A percentile compares a stretch with the other conserved stretches of the same genome.
Evolutionary conservation across 2,888 invertebrate genomes (phyloP).

Genomic region (Drosophila colorata): DNA sequence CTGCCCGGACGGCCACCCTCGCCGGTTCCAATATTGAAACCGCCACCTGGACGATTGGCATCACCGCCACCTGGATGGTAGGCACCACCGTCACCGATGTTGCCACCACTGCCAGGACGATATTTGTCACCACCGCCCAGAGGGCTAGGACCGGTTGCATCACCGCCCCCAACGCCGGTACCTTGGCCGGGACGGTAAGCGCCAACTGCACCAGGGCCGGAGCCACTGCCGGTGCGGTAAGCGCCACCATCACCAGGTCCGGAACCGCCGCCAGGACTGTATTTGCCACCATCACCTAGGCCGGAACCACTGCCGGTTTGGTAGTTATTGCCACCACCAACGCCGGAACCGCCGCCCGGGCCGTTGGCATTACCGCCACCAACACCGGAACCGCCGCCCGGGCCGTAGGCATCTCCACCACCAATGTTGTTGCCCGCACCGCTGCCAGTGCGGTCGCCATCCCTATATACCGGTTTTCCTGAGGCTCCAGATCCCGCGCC

Average conservation of each 20-base stretch:
- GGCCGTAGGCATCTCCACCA: conserved; percentile 39
- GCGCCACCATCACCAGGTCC: conserved; percentile 40
- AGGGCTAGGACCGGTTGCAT: conserved; percentile 24
- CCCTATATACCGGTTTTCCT: conserved; percentile 80
- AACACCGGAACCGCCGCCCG: conserved; percentile 59
- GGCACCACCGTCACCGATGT: conserved; percentile 25
- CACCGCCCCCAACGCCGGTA: conserved; percentile 27
- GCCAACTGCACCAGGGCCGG: conserved; percentile 24
- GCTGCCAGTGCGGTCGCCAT: conserved; percentile 58
- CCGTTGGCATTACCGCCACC: conserved; percentile 32
- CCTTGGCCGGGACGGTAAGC: conserved; percentile 23
- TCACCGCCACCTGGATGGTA: conserved; percentile 36
- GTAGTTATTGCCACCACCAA: conserved; percentile 32
- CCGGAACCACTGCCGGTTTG: conserved; percentile 36
- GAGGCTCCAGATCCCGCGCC: conserved; percentile 83
- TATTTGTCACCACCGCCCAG: conserved; percentile 20
- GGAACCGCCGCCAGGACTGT: conserved; percentile 32
- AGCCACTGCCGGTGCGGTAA: conserved; percentile 42
- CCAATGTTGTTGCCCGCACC: conserved; percentile 56
- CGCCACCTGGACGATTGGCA: conserved; percentile 34
- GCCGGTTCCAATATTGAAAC: conserved; percentile 29
- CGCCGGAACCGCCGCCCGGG: conserved; percentile 42
- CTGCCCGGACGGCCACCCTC: conserved; percentile 23
- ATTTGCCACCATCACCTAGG: conserved; percentile 28
- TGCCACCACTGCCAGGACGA: conserved; percentile 28